These are phyloP conservation scores for Orycteropus afer DNA, from an alignment of 2,113 vertebrate species.

Conservation along the genomic window DNA sequence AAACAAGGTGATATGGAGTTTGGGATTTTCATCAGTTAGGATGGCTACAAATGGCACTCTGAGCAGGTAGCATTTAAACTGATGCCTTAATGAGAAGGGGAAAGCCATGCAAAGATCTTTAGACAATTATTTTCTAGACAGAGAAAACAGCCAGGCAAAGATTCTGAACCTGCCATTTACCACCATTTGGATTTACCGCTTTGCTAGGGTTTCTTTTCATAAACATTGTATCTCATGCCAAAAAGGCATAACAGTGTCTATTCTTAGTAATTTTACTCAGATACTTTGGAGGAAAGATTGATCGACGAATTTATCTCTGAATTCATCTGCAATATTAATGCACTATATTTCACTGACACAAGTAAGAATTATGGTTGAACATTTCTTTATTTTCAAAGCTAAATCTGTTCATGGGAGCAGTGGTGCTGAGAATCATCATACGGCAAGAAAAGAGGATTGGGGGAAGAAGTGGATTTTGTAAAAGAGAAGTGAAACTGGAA, in stretches of 20 bases:
- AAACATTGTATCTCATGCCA: not conserved
- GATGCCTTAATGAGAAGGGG: not conserved
- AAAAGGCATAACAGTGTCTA: not conserved
- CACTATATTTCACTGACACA: not conserved
- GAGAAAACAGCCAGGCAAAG: not conserved
- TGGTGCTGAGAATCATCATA: not conserved
- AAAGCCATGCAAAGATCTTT: not conserved
- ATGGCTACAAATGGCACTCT: not conserved
- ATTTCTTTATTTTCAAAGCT: slow-evolving; percentile 9
- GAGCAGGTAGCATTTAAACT: not conserved
- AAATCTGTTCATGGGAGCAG: not conserved
- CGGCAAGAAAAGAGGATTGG: not conserved
- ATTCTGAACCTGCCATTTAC: not conserved
- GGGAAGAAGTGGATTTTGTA: not conserved
- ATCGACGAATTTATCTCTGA: not conserved
- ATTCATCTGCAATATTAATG: not conserved
- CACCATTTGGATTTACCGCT: not conserved
- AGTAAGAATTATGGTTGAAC: not conserved
- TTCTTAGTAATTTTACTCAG: slow-evolving; percentile 31
- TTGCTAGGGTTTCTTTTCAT: not conserved
- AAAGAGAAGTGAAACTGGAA: not conserved
- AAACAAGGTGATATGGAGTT: not conserved
- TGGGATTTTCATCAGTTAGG: not conserved
- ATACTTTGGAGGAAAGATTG: not conserved
- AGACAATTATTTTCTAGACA: not conserved